phyloP scores from a whole-genome alignment of 2,797 vertebrate species.

The Ctenosaura bakeri region DNA sequence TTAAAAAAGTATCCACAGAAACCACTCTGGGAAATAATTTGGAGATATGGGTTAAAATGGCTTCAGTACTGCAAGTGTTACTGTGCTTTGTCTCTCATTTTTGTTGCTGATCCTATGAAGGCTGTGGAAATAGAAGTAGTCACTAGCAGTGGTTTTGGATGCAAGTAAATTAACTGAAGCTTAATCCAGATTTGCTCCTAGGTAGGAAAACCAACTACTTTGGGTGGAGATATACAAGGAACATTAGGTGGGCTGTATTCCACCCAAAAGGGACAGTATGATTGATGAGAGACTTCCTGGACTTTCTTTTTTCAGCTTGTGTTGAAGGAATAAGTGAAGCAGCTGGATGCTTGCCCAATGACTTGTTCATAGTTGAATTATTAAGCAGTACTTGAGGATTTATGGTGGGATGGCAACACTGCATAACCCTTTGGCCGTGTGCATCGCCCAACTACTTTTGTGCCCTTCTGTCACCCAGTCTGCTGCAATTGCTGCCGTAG shows the following conservation, averaged over 20 bases:
- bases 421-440: too few species aligned
- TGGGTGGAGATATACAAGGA: neutral
- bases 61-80: neutral
- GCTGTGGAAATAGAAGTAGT: neutral
- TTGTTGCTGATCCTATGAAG: neutral
- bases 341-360: neutral
- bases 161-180: neutral
- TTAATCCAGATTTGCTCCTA: neutral
- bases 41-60: neutral
- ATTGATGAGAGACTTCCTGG: neutral
- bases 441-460: too few species aligned
- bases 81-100: neutral
- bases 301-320: neutral
- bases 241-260: neutral
- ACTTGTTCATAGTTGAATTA: neutral
- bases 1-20: neutral
- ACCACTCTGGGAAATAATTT: neutral
- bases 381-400: neutral
- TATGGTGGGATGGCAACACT: too few species aligned
- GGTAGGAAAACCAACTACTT: neutral
- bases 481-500: neutral
- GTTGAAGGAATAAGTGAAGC: neutral
- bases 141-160: neutral
- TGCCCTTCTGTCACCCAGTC: neutral
- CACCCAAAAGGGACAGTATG: neutral